Evolutionary conservation across 2,113 vertebrate genomes (phyloP), one percentile per base, ranked within the genome.

Genomic region (Herpetotheres cachinnans): DNA sequence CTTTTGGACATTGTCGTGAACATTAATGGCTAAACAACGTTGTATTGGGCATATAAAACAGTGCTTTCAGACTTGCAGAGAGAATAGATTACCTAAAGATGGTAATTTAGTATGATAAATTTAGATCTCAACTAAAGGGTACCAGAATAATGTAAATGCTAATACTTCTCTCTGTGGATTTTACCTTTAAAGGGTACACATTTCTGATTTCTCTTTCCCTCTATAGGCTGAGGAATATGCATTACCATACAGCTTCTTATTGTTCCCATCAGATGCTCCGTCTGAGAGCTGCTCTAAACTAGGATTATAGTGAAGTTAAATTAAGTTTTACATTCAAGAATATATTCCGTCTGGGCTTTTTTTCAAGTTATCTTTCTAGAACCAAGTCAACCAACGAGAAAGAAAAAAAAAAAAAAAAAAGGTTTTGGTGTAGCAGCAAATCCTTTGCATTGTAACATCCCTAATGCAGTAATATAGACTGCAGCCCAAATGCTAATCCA

Each of bases 161-260:
- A 85, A 82, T 78, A 36, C 62, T 77, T 56, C 4, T 67, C 93
- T 79, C 83, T 46, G 27, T 62, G 70, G 93, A 72, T 85, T 91
- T 97, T 89, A 79, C 91, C 93, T 95, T 96, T 93, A 69, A 96
- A 78, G 49, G 65, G 34, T 49, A 76, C 77, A 91, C 13, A 42
- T 36, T 74, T 76, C 30, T 0, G 3, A 61, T 52, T 67, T 79
- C 36, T 49, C 65, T 93, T 93, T 86, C 76, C 36, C 47, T 76
- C 36, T 79, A 2, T 42, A 61, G 78, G 42, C 32, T 61, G 52
- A 87, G 17, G 44, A 81, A 69, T 69, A 63, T 55, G 19, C 55
- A 79, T 95, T 91, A 44, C 52, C 30, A 34, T 82, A 82, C 6
- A 95, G 36, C 9, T 89, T 83, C 76, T 81, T 74, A 79, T 42